Percentiles rank a stretch among this genome's conserved stretches.
Conservation (phyloP, 2,113 vertebrate genomes). For the Aegithalos caudatus region DNA sequence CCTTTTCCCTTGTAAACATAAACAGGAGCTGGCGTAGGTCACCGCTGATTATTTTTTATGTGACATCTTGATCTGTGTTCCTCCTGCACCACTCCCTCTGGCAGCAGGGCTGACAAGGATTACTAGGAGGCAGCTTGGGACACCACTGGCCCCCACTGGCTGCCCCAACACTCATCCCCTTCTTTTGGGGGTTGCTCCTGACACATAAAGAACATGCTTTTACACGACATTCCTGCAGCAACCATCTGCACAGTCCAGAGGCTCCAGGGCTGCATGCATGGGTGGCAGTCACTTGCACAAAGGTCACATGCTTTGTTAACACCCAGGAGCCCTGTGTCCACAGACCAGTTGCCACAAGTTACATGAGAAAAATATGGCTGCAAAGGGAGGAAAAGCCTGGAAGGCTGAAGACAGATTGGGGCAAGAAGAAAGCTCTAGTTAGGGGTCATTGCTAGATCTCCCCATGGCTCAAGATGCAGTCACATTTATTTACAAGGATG, state of each 20-base stretch:
- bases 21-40: background rate
- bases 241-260: rapidly evolving
- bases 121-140: background rate
- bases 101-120: background rate
- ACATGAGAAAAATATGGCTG: background rate
- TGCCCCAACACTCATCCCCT: background rate
- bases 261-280: rapidly evolving
- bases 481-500: background rate
- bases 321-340: background rate
- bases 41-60: background rate
- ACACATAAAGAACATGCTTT: rapidly evolving
- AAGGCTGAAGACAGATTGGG: background rate
- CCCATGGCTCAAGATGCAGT: background rate
- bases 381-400: background rate
- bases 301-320: background rate
- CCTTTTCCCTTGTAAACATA: background rate
- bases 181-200: background rate
- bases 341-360: background rate
- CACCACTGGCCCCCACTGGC: background rate
- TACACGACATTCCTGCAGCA: background rate
- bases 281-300: background rate
- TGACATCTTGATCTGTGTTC: background rate
- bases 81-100: background rate
- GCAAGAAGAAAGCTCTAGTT: background rate
- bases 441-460: background rate